These are phyloP conservation scores for Phenganax subtilis DNA, from an alignment of 92 coral and sea anemone genomes.

Conservation along the genomic window DNA sequence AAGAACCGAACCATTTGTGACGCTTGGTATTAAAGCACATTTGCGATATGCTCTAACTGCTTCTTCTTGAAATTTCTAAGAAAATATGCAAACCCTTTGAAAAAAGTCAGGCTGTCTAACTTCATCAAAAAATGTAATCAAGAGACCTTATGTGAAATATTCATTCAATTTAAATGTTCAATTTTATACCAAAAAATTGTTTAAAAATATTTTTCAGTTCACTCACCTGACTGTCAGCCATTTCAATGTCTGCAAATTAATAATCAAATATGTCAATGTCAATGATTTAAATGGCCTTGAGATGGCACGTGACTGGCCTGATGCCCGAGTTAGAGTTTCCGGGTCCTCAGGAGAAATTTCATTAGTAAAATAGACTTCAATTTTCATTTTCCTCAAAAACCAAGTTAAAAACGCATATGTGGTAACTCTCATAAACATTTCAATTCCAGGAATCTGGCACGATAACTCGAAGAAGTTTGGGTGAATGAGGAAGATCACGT, in stretches of 20 bases:
- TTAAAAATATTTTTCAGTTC: too few species aligned
- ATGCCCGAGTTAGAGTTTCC: constrained; percentile 58
- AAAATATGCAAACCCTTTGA: neutral
- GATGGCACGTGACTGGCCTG: constrained; percentile 95
- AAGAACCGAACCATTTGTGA: constrained; percentile 49
- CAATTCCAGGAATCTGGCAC: constrained; percentile 64
- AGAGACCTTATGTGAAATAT: too few species aligned
- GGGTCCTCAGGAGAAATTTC: neutral
- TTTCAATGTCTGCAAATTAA: too few species aligned
- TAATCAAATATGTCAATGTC: too few species aligned
- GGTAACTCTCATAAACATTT: too few species aligned
- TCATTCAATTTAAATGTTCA: too few species aligned
- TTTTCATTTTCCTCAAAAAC: neutral
- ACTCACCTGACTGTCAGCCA: too few species aligned
- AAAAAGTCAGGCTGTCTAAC: too few species aligned
- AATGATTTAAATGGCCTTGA: neutral
- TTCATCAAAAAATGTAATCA: too few species aligned
- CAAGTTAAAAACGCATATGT: too few species aligned
- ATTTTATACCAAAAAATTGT: too few species aligned
- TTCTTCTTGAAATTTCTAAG: constrained; percentile 48
- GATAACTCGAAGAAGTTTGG: constrained; percentile 88
- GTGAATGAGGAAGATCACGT: constrained; percentile 90
- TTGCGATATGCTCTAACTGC: constrained; percentile 62
- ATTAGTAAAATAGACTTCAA: neutral
- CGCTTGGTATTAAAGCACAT: constrained; percentile 50